Base-by-base conservation (phyloP, 2,113 vertebrate species). In the Takifugu flavidus region DNA sequence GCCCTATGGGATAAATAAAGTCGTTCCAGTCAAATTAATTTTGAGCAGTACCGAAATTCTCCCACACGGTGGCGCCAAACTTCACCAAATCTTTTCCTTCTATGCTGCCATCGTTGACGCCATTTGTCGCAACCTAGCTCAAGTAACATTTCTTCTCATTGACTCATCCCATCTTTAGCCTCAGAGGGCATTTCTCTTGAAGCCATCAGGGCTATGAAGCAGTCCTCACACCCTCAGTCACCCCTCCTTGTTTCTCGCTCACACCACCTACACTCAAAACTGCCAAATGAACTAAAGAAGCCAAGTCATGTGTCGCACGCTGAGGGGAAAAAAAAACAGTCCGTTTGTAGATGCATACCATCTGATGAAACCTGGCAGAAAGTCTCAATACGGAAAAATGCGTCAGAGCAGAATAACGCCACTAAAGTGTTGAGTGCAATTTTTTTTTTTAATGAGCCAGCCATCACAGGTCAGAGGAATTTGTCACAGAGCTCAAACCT, bases 141-240 rank as follows among this genome's bases (percentile, higher is more conserved):
- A 57, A 65, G 77, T 53, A 50, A 74, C 60, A 84, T 67, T 58
- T 57, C 62, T 82, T 72, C 54, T n/a, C 47, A 46, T 78, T 86
- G 86, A 86, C 70, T 87, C 82, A 86, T 76, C 67, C 78, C 62
- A 67, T 87, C 80, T 79, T 77, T 83, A 76, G 81, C 79, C 67
- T 84, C 81, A 67, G 59, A 84, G 74, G 70, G 77, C 49, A 70
- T 76, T 77, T 45, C 75, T 70, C 46, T 79, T 39, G 4, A 67
- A 84, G 72, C 74, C 72, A 83, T 75, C 75, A 75, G 78, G 72
- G 62, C 80, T 81, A 59, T 70, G 70, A 83, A 87, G 81, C 77
- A 72, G 53, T 64, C 49, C 66, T 83, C 71, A 73, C 77, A 70
- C 65, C 67, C 64, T 57, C 49, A 15, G 62, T 52, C 61, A 63